A percentile compares a stretch with the other conserved stretches of the same genome.
phyloP scores from a whole-genome alignment of 2,888 invertebrate genomes.

The Megalurothrips usitatus region DNA sequence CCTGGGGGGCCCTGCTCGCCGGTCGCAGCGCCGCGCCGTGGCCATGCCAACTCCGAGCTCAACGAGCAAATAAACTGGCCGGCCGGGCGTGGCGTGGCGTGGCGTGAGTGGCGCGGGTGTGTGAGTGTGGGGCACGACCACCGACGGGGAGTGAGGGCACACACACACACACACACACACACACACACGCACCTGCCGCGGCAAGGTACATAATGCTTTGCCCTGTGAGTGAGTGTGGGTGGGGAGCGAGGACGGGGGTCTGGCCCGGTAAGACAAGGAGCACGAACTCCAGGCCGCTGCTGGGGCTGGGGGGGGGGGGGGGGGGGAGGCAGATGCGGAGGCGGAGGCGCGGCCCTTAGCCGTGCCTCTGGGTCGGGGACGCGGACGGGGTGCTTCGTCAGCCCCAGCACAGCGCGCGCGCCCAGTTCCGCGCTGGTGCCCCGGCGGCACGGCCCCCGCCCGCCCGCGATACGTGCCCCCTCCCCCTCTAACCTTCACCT shows the following conservation, averaged over 20 bases:
- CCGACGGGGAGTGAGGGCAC: neutral
- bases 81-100: neutral
- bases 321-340: too few relatives aligned
- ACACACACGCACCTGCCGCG: neutral
- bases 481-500: neutral
- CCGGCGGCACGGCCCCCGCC: neutral
- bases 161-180: too few relatives aligned
- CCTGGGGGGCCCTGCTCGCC: neutral
- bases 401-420: too few relatives aligned
- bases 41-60: neutral
- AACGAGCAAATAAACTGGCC: constrained; percentile 22
- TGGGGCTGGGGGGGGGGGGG: too few relatives aligned
- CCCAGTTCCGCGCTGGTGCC: neutral
- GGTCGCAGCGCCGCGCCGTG: neutral
- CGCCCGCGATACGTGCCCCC: neutral
- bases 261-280: too few relatives aligned
- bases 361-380: too few relatives aligned
- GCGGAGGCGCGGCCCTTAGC: too few relatives aligned
- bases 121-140: neutral
- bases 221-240: too few relatives aligned
- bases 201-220: neutral
- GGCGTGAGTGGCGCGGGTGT: neutral
- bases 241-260: too few relatives aligned
- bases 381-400: too few relatives aligned
- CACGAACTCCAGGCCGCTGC: too few relatives aligned